Evolutionary conservation across 2,113 vertebrate genomes (phyloP).

Genomic region (Notiomystis cincta): DNA sequence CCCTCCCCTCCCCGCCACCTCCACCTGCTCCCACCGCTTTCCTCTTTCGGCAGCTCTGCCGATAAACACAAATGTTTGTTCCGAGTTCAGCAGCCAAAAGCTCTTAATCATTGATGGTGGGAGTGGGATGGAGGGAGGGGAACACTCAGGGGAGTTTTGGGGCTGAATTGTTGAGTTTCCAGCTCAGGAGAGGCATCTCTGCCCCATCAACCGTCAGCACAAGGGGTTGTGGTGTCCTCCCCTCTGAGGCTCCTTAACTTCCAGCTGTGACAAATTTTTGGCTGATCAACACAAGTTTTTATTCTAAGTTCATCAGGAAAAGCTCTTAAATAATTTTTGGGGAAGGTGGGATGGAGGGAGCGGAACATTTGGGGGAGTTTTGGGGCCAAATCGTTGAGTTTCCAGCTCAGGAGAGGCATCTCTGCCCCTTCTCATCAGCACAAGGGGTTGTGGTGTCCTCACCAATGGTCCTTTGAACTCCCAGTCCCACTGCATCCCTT

Average conservation of each 20-base stretch:
- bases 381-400: background rate
- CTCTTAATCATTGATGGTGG: background rate
- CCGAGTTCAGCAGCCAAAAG: background rate
- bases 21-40: conserved; percentile 33
- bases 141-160: background rate
- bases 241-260: too few species aligned
- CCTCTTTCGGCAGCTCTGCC: conserved; percentile 16
- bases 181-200: too few species aligned
- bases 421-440: background rate
- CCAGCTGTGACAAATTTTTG: too few species aligned
- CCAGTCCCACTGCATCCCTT: background rate
- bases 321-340: background rate
- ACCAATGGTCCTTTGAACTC: too few species aligned
- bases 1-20: background rate
- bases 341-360: background rate
- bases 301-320: background rate
- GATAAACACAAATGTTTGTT: conserved; percentile 7
- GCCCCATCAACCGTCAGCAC: too few species aligned
- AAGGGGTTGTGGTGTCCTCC: too few species aligned
- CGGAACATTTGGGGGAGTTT: background rate
- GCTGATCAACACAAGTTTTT: background rate
- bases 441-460: background rate
- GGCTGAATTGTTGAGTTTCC: background rate
- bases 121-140: background rate
- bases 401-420: background rate